phyloP scores from a whole-genome alignment of 2,888 invertebrate species.

The Xanthia icteritia region DNA sequence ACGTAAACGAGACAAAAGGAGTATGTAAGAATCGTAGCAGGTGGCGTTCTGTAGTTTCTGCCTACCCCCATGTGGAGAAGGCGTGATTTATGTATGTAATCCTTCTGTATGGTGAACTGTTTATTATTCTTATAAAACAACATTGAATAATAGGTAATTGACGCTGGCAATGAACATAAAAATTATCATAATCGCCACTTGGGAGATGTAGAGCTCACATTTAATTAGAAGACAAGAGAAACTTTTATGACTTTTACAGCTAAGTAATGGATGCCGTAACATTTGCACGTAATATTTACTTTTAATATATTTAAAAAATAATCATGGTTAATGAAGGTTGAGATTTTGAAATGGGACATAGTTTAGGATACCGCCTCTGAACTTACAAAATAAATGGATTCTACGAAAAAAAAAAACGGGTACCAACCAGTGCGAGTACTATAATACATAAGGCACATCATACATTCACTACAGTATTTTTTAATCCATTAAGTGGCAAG shows the following conservation, averaged over 20 bases:
- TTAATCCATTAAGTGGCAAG: conserved; percentile 40
- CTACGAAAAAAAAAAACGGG: no score
- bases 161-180: conserved; percentile 7
- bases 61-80: no score
- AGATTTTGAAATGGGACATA: not conserved
- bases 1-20: no score
- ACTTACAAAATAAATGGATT: no score
- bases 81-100: not conserved
- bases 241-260: conserved; percentile 9
- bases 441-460: no score
- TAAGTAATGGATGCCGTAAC: conserved; percentile 8
- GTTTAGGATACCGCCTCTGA: no score
- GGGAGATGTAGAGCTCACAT: conserved; percentile 11
- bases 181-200: conserved; percentile 16
- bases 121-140: not conserved
- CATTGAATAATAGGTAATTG: not conserved
- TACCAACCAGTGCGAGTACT: no score
- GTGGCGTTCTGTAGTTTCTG: no score
- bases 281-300: not conserved
- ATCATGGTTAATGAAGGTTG: not conserved
- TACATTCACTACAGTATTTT: conserved; percentile 25
- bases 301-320: not conserved
- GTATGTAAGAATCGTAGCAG: no score
- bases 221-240: conserved; percentile 14
- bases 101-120: not conserved